Evolutionary conservation across 92 coral and sea anemone species (phyloP).

Genomic region (Metridium senile): DNA sequence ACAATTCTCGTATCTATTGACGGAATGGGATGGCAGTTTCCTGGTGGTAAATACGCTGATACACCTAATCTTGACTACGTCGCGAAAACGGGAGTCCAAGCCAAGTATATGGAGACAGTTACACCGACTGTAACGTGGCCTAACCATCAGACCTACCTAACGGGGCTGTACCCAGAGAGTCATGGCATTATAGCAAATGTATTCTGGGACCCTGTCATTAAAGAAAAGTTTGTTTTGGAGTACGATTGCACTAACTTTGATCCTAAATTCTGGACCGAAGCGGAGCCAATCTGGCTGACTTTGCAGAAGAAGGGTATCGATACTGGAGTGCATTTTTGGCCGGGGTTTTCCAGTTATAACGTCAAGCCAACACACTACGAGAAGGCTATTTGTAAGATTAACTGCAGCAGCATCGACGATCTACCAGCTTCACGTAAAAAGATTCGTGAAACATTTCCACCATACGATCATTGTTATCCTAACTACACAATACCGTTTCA

Average conservation of each 20-base stretch:
- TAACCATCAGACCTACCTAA: background rate
- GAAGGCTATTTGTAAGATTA: background rate
- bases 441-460: background rate
- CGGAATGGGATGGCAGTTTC: slow-evolving; percentile 7
- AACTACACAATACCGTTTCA: background rate
- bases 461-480: slow-evolving; percentile 1
- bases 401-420: background rate
- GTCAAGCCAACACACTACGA: background rate
- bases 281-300: background rate
- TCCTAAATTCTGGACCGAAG: background rate
- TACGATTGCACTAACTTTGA: background rate
- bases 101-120: slow-evolving; percentile 1
- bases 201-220: background rate
- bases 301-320: background rate
- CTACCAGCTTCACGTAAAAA: background rate
- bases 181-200: background rate
- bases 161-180: background rate
- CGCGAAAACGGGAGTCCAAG: background rate
- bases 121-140: background rate
- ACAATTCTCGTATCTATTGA: background rate
- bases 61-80: background rate
- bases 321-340: slow-evolving; percentile 2
- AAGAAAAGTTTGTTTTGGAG: background rate
- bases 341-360: slow-evolving; percentile 4
- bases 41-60: background rate